Evolutionary conservation across 2,888 invertebrate species (phyloP).

Genomic region (Julus scanicus): DNA sequence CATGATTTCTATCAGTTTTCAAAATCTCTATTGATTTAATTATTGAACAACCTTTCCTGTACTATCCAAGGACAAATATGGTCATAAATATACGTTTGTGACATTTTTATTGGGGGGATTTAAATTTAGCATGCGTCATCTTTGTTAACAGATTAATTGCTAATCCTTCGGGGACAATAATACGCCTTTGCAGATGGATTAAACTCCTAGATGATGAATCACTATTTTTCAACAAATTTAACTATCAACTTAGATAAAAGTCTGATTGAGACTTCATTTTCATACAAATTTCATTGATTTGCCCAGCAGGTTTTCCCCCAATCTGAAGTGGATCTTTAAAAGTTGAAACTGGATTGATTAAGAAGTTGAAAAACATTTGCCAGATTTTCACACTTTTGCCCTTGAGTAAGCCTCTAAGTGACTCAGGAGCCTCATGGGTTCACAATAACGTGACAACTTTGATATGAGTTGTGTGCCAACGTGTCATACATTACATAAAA

Average conservation of each 20-base stretch:
- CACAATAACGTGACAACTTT: not conserved
- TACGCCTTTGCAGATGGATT: not conserved
- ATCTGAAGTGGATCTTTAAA: conserved; percentile 4
- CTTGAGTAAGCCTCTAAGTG: not conserved
- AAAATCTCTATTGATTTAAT: no score
- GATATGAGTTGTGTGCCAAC: not conserved
- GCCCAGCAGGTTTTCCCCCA: not conserved
- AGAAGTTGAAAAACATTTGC: conserved; percentile 33
- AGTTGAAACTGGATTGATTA: not conserved
- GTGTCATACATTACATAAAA: not conserved
- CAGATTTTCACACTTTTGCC: not conserved
- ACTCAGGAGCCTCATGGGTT: not conserved
- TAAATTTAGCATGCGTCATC: no score
- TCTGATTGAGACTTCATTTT: not conserved
- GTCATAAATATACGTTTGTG: no score
- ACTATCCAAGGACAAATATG: no score
- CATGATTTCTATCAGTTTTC: no score
- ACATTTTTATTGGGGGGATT: no score
- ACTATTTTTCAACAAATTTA: not conserved
- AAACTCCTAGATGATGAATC: not conserved
- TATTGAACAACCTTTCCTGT: no score
- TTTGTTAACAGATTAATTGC: no score
- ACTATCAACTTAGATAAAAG: not conserved
- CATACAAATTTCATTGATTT: not conserved
- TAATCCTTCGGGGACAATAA: no score